phyloP scores from a whole-genome alignment of 2,888 invertebrate genomes.

The Drosophila emarginata region DNA sequence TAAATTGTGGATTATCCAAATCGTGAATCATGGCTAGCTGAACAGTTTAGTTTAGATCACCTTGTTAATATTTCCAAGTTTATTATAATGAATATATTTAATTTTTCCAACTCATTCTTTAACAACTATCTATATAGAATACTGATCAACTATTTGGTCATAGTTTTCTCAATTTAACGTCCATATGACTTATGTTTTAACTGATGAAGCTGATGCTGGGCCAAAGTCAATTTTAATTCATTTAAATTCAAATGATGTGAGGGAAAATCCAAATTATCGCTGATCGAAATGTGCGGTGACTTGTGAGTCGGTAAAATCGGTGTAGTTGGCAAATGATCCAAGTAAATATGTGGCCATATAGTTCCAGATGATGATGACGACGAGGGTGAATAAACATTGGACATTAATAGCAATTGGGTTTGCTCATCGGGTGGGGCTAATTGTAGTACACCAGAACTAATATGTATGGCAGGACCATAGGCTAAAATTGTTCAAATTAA shows the following conservation, averaged over 20 bases:
- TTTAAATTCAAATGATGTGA: constrained; percentile 22
- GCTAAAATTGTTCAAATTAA: background rate
- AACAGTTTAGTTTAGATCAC: no score
- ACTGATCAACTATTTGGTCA: background rate
- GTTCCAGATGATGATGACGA: background rate
- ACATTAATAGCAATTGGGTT: constrained; percentile 46
- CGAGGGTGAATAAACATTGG: constrained; percentile 16
- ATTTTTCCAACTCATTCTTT: background rate
- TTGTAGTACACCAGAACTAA: constrained; percentile 69
- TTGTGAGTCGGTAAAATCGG: constrained; percentile 29
- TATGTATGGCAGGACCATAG: constrained; percentile 62
- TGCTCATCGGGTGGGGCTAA: constrained; percentile 38
- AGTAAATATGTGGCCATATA: constrained; percentile 38
- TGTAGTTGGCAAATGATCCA: constrained; percentile 19
- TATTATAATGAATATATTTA: background rate
- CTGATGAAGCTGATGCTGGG: constrained; percentile 7
- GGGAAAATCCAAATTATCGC: constrained; percentile 56
- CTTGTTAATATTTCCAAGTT: no score
- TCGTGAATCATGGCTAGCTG: no score
- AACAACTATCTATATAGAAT: background rate
- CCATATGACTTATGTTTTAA: background rate
- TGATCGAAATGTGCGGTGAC: constrained; percentile 32
- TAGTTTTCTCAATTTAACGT: background rate
- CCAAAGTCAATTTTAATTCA: constrained; percentile 6
- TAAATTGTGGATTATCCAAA: no score